These are phyloP conservation scores for Forbesichthys papilliferus DNA, from an alignment of 2,113 vertebrate genomes.

Conservation along the genomic window DNA sequence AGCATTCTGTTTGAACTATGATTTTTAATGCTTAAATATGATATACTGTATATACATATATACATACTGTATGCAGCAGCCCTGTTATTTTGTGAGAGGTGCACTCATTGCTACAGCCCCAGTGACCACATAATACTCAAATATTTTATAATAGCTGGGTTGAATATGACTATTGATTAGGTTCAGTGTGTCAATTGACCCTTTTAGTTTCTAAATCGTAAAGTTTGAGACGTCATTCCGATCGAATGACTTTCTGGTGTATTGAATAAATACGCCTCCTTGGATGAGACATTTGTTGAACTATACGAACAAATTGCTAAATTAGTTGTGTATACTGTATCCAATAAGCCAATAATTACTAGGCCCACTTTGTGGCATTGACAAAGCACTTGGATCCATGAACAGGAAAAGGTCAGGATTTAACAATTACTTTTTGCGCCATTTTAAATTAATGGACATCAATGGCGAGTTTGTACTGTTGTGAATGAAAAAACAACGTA, in stretches of 20 bases:
- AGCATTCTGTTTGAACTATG: too few species aligned
- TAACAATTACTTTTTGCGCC: conserved; percentile 49
- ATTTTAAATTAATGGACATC: conserved; percentile 52
- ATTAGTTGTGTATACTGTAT: conserved; percentile 45
- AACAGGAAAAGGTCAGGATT: conserved; percentile 59
- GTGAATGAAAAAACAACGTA: conserved; percentile 56
- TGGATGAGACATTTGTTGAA: conserved; percentile 43
- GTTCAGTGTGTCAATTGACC: conserved; percentile 18
- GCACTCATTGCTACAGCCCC: too few species aligned
- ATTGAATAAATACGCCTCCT: conserved; percentile 12
- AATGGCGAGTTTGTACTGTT: conserved; percentile 36
- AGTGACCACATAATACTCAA: background rate
- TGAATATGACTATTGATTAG: conserved; percentile 33
- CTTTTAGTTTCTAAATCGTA: conserved; percentile 32
- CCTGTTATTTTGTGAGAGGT: too few species aligned
- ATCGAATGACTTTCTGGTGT: conserved; percentile 2
- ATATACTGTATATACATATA: too few species aligned
- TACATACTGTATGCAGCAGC: too few species aligned
- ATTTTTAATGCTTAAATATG: too few species aligned
- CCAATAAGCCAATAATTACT: conserved; percentile 59
- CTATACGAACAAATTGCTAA: conserved; percentile 34
- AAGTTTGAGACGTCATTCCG: conserved; percentile 21
- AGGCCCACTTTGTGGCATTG: conserved; percentile 45
- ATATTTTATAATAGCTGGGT: conserved; percentile 29
- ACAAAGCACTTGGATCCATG: conserved; percentile 41